Percentiles rank a stretch among this genome's conserved stretches.
Conservation (phyloP, 2,888 invertebrate species). For the Tetranychus piercei region DNA sequence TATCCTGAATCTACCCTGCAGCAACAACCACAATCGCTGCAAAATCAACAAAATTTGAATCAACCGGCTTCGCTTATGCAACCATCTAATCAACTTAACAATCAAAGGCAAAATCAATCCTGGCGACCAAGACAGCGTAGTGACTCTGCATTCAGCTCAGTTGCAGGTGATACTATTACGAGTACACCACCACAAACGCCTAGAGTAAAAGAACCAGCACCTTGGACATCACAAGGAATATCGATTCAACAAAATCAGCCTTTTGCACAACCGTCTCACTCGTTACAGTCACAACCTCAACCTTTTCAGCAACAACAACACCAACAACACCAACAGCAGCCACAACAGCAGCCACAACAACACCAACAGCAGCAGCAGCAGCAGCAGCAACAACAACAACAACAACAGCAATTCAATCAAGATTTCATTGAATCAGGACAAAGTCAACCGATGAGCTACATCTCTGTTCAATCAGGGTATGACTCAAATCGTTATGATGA, state of each 20-base stretch:
- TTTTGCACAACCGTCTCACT: neutral
- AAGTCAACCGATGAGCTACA: slow-evolving; percentile 3
- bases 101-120: neutral
- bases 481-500: slow-evolving; percentile 3
- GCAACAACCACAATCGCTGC: neutral
- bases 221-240: neutral
- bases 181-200: neutral
- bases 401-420: neutral
- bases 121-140: neutral
- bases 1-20: neutral
- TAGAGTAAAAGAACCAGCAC: neutral
- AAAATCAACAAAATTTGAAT: neutral
- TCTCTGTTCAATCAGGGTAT: neutral
- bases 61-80: neutral
- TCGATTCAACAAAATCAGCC: neutral
- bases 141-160: neutral
- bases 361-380: neutral
- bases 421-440: neutral
- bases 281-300: neutral
- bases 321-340: neutral
- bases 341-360: neutral
- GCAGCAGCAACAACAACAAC: neutral
- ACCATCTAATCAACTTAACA: neutral
- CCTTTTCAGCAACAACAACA: neutral
- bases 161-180: neutral